Conservation (phyloP, 2,797 vertebrate species). For the Lemur catta region DNA sequence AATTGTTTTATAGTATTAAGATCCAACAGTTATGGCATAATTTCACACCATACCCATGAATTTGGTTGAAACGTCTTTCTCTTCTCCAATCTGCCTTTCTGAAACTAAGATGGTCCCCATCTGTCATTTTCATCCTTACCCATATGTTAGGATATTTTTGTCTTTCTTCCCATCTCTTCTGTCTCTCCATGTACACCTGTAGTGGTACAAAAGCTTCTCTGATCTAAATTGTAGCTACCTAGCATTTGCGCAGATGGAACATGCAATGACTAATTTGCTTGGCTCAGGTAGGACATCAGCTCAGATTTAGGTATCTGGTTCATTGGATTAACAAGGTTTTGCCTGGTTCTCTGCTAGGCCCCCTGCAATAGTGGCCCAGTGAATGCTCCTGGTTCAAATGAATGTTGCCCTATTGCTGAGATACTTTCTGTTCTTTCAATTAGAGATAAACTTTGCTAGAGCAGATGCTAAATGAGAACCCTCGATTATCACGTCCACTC, state of each 20-base stretch:
- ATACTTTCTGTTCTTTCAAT: background rate
- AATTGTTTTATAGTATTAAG: conserved; percentile 52
- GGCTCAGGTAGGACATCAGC: background rate
- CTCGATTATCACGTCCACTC: background rate
- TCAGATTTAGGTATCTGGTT: conserved; percentile 20
- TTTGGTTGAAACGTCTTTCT: conserved; percentile 61
- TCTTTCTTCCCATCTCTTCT: conserved; percentile 52
- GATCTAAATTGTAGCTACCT: conserved; percentile 39
- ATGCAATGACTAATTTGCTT: conserved; percentile 10
- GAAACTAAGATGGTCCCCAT: conserved; percentile 64
- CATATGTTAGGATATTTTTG: conserved; percentile 74
- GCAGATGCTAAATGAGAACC: background rate
- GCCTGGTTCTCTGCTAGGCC: background rate
- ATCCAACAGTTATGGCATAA: conserved; percentile 42
- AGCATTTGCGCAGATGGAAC: background rate
- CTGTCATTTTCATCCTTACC: conserved; percentile 54
- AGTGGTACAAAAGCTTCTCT: conserved; percentile 44
- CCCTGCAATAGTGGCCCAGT: background rate
- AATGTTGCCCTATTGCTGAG: background rate
- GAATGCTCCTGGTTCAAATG: background rate
- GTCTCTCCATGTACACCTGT: conserved; percentile 59
- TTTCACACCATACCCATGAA: conserved; percentile 22
- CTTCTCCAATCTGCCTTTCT: conserved; percentile 64
- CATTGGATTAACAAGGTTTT: background rate
- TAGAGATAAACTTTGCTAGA: background rate